Base-by-base conservation (phyloP, 2,888 invertebrate genomes). In the Phalera bucephala region DNA sequence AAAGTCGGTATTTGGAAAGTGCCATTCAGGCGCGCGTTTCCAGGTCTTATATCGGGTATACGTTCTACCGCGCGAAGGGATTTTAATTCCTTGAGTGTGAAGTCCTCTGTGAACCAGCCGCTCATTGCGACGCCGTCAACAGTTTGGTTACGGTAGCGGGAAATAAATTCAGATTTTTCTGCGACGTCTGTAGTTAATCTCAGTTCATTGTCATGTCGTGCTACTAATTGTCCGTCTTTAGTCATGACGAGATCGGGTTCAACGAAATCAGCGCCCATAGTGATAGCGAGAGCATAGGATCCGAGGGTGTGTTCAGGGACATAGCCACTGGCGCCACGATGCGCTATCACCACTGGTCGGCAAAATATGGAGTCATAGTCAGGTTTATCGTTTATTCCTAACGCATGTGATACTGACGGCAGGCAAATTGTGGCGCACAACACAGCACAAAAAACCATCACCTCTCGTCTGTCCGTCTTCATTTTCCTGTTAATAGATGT, bases 231-330 rank as follows among this genome's bases (percentile, higher is more conserved):
- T 7, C 77, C 77, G 27, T 89, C 88, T 14, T 69, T 75, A 0
- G 87, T 86, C 69, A 83, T 84, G 2, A 88, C 88, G 20, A 88
- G 65, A 39, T 88, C 88, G 0, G 88, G 88, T 44, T 89, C 88
- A 0, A 88, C 67, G 46, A 82, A 88, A 56, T 88, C 87, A 1
- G 86, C 76, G 1, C 86, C 87, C 78, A 87, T 75, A 0, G 81
- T 77, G 31, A 86, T 70, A 1, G 88, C 80, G 1, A 89, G 66
- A 0, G 86, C 79, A 42, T 88, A 89, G 1, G 88, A 72, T 2
- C 79, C 87, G 10, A 86, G 71, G 0, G 88, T 89, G 45, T 89
- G 88, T 47, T 89, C 88, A 0, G 88, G 86, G 0, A 80, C 79
- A 43, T 88, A 88, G 1, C 87, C 88, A 22, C 86, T 84, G 12